Evolutionary conservation across 2,797 vertebrate genomes (phyloP).

Genomic region (Pipistrellus pipistrellus): DNA sequence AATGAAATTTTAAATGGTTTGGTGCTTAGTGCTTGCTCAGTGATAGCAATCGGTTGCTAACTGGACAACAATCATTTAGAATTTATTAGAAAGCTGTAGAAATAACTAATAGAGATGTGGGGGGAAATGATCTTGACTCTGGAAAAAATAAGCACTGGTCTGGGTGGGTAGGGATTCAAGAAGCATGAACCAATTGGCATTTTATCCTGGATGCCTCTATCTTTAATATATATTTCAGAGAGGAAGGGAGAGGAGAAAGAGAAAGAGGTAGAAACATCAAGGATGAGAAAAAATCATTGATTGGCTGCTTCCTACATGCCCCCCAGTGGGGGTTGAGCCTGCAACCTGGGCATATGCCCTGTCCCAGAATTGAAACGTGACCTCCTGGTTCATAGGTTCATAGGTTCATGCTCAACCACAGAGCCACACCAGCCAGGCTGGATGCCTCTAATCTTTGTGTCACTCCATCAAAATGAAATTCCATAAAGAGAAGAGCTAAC

Average conservation of each 20-base stretch:
- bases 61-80: background rate
- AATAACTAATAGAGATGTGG: background rate
- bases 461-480: background rate
- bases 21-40: background rate
- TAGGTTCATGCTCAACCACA: no score
- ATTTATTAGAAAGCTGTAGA: background rate
- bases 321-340: no score
- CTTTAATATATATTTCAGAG: no score
- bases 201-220: background rate
- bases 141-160: background rate
- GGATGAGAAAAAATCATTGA: no score
- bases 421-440: background rate
- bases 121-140: background rate
- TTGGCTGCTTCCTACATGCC: no score
- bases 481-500: background rate
- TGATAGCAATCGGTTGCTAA: background rate
- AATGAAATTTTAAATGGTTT: background rate
- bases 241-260: no score
- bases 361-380: no score
- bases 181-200: background rate
- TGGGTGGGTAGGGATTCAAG: background rate
- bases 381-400: no score
- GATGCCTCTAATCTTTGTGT: background rate
- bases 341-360: no score
- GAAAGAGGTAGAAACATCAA: no score